These are phyloP conservation scores for Thera obeliscata DNA, from an alignment of 2,888 invertebrate genomes.

Conservation along the genomic window DNA sequence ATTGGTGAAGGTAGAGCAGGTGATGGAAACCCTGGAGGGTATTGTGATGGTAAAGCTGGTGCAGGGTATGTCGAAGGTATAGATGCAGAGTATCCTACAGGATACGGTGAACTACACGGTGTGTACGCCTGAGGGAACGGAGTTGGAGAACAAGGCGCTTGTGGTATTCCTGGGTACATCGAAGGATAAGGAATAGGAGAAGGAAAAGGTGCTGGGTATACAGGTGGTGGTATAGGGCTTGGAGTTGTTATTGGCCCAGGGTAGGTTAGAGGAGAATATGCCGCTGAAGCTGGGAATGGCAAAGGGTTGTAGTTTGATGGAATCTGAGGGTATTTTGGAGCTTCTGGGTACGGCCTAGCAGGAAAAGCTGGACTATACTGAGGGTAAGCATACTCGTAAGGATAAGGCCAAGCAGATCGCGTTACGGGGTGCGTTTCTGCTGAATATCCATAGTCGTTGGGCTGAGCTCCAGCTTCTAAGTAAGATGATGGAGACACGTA, in stretches of 20 bases:
- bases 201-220: slow-evolving; percentile 19
- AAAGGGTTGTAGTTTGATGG: slow-evolving; percentile 28
- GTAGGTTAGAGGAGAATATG: slow-evolving; percentile 32
- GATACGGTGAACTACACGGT: slow-evolving; percentile 17
- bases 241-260: slow-evolving; percentile 23
- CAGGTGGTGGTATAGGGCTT: slow-evolving; percentile 7
- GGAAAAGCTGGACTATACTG: slow-evolving; percentile 40
- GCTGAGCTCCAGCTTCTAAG: slow-evolving; percentile 42
- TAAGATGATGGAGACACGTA: slow-evolving; percentile 44
- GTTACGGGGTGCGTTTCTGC: slow-evolving; percentile 39
- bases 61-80: slow-evolving; percentile 18
- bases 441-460: slow-evolving; percentile 45
- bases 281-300: slow-evolving; percentile 15
- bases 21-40: slow-evolving; percentile 1
- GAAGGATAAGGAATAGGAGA: slow-evolving; percentile 21
- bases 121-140: slow-evolving; percentile 29
- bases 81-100: slow-evolving; percentile 16
- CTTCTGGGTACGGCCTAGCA: slow-evolving; percentile 37
- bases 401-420: slow-evolving; percentile 45
- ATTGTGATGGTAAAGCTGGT: slow-evolving; percentile 14
- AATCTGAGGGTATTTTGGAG: slow-evolving; percentile 38
- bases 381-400: slow-evolving; percentile 41
- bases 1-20: background rate
- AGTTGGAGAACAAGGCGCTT: slow-evolving; percentile 21
- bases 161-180: slow-evolving; percentile 33